A percentile compares a stretch with the other conserved stretches of the same genome.
phyloP scores from a whole-genome alignment of 1,140 invertebrate species.

The Pachypsylla venusta region DNA sequence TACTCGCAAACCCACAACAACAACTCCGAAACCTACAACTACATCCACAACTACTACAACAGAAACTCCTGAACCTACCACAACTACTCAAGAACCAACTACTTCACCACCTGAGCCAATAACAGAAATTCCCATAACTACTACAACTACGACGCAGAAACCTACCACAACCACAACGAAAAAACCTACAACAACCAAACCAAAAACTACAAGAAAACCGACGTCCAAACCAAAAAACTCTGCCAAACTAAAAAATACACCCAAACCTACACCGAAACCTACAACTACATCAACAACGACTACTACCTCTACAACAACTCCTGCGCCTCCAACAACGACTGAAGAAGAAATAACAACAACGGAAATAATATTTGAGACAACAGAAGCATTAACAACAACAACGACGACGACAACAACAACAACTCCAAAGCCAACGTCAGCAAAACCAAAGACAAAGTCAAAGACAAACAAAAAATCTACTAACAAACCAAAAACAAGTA shows the following conservation, averaged over 20 bases:
- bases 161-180: slow-evolving; percentile 18
- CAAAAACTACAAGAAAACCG: not conserved
- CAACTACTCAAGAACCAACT: slow-evolving; percentile 12
- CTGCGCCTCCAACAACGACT: not conserved
- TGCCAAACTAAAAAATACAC: not conserved
- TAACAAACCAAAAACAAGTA: slow-evolving; percentile 1
- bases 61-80: slow-evolving; percentile 15
- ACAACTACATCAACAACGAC: not conserved
- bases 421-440: not conserved
- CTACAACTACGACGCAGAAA: slow-evolving; percentile 13
- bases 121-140: slow-evolving; percentile 14
- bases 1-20: slow-evolving; percentile 12
- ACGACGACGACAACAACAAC: not conserved
- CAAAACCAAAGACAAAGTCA: not conserved
- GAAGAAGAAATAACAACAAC: not conserved
- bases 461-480: not conserved
- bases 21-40: slow-evolving; percentile 14
- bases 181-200: slow-evolving; percentile 1
- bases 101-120: slow-evolving; percentile 13
- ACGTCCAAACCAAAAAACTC: not conserved
- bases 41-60: slow-evolving; percentile 15
- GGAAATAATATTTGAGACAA: not conserved
- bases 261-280: not conserved
- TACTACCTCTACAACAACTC: not conserved
- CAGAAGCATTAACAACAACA: not conserved